Evolutionary conservation across 30 jellyfish, hydroid and myxozoan species (phyloP).

Genomic region (Aurelia coerulea): DNA sequence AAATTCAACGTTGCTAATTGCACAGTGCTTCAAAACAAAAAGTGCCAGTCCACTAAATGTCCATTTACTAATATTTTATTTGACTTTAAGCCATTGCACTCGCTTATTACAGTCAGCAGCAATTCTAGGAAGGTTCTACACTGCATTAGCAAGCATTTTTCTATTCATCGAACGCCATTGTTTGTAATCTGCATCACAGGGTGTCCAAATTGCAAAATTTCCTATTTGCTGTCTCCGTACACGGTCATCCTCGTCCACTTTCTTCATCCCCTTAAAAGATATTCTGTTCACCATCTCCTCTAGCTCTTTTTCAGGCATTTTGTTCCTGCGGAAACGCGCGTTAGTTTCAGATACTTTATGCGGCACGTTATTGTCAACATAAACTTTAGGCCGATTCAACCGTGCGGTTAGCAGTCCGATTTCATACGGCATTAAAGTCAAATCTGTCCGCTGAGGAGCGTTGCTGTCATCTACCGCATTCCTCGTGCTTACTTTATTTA

Average conservation of each 20-base stretch:
- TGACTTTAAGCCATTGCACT: too few species aligned
- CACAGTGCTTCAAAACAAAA: too few species aligned
- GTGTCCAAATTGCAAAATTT: slow-evolving; percentile 54
- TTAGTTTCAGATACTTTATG: background rate
- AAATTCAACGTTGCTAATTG: too few species aligned
- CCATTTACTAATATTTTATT: too few species aligned
- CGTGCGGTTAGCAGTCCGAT: slow-evolving; percentile 17
- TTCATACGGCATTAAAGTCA: slow-evolving; percentile 14
- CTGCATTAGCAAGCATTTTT: background rate
- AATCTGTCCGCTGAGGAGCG: background rate
- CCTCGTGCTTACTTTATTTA: slow-evolving; percentile 33
- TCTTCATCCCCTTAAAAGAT: slow-evolving; percentile 24
- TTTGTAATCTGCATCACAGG: slow-evolving; percentile 53
- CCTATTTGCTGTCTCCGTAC: slow-evolving; percentile 4
- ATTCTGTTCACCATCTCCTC: slow-evolving; percentile 29
- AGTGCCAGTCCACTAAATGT: too few species aligned
- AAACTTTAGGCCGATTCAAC: slow-evolving; percentile 26
- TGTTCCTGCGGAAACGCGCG: slow-evolving; percentile 12
- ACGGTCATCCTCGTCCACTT: background rate
- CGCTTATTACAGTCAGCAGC: too few species aligned
- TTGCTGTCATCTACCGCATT: background rate
- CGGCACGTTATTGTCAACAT: background rate
- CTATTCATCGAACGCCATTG: slow-evolving; percentile 24
- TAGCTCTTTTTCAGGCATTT: slow-evolving; percentile 16
- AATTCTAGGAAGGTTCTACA: too few species aligned